Percentiles rank a stretch among this genome's conserved stretches.
Evolutionary conservation across 2,797 vertebrate species (phyloP).

Genomic region (Oophaga sylvatica): DNA sequence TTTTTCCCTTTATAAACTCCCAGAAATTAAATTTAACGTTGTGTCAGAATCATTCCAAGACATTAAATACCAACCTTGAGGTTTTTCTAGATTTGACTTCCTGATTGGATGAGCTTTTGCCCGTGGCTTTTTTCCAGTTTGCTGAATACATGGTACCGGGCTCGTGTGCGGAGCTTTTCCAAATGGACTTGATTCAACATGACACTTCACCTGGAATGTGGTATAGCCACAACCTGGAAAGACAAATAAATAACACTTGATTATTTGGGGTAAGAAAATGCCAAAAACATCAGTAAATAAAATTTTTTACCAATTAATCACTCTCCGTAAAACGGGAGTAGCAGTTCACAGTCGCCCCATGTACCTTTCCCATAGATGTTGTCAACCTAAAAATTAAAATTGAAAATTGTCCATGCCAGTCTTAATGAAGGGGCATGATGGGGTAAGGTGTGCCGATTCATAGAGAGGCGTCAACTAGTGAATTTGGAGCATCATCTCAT

Average conservation of each 20-base stretch:
- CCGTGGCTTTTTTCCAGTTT: slow-evolving; percentile 75
- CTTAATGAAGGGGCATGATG: no score
- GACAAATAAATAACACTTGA: slow-evolving; percentile 5
- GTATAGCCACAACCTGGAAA: slow-evolving; percentile 75
- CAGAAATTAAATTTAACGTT: neutral
- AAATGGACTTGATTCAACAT: slow-evolving; percentile 75
- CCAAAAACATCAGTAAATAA: neutral
- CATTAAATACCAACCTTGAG: slow-evolving; percentile 77
- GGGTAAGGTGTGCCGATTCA: no score
- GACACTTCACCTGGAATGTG: slow-evolving; percentile 76
- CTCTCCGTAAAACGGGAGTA: neutral
- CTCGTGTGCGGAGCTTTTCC: slow-evolving; percentile 67
- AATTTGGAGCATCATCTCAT: no score
- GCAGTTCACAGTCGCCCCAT: neutral
- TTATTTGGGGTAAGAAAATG: neutral
- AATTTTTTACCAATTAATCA: neutral
- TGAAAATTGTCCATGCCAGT: no score
- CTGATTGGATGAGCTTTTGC: slow-evolving; percentile 72
- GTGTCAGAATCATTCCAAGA: slow-evolving; percentile 31
- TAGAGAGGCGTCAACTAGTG: no score
- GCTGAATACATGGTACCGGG: slow-evolving; percentile 77
- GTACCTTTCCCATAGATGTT: neutral
- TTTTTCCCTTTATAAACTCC: neutral
- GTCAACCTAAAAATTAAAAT: neutral
- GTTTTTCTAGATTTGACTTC: slow-evolving; percentile 79